Evolutionary conservation across 1,140 invertebrate species (phyloP), one percentile per base, ranked within the genome.

Genomic region (Triops cancriformis): DNA sequence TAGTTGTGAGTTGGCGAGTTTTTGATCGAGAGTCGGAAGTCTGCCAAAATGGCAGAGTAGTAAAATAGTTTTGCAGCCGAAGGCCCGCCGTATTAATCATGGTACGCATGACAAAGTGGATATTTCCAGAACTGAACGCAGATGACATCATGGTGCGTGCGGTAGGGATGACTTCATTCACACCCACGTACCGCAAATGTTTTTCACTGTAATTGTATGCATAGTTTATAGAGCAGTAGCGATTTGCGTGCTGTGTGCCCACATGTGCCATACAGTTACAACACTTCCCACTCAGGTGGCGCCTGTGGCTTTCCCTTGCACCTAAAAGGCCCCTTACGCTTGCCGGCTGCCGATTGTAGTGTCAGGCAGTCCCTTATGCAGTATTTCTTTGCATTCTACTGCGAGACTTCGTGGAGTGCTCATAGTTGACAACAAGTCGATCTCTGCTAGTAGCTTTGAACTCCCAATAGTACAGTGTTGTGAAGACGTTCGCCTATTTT

Each of bases 1-100:
- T 64, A 64, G 51, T 64, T 64, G 51, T 64, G 10, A 64, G 51
- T 64, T 64, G 51, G 51, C 51, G 51, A 64, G 51, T 64, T 64
- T 64, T 64, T 64, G 51, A 64, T 64, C 23, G 23, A n/a, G 14
- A 64, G 51, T n/a, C 51, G 51, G 51, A 64, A 64, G 10, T 64
- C 6, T 23, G 51, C 51, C 51, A 64, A 64, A 64, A n/a, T 9
- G 18, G 51, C 14, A 64, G 51, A 64, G 51, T 23, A 64, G 31
- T 23, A 64, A 18, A 64, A 64, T 64, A 64, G 51, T 7, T n/a
- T 64, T n/a, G 51, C 51, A 23, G 51, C 18, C 14, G 23, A 14
- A 10, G 10, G 14, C 23, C 9, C 51, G 51, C 51, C 9, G 0
- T 10, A 64, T 18, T 12, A 64, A 64, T 64, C 51, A 64, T 64